Conservation (phyloP, 2,113 vertebrate species). For the Pachypanchax playfairii region DNA sequence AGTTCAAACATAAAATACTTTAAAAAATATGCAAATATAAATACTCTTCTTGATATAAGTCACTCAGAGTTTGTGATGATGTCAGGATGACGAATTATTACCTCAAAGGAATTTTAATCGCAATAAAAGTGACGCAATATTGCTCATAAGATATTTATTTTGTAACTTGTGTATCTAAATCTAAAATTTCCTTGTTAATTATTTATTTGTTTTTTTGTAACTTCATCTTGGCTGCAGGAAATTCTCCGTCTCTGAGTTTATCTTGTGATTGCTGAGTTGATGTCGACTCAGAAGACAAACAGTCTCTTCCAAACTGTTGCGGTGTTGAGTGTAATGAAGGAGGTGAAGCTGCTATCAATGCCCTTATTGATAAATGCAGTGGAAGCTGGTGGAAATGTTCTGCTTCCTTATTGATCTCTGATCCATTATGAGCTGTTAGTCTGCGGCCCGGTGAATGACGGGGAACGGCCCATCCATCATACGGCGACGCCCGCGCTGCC, state of each 20-base stretch:
- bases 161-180: too few relatives aligned
- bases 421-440: conserved; percentile 69
- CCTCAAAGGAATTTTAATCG: too few relatives aligned
- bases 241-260: conserved; percentile 9
- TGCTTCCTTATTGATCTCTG: conserved; percentile 66
- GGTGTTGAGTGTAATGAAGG: conserved; percentile 45
- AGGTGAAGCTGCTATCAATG: conserved; percentile 57
- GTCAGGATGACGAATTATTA: too few relatives aligned
- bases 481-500: conserved; percentile 28
- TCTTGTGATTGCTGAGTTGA: conserved; percentile 51
- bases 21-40: too few relatives aligned
- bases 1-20: too few relatives aligned
- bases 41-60: too few relatives aligned
- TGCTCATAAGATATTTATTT: background rate
- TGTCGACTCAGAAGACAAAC: conserved; percentile 34
- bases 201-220: background rate
- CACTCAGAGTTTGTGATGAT: too few relatives aligned
- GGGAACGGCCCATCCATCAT: conserved; percentile 60
- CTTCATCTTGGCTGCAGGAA: background rate
- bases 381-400: conserved; percentile 66
- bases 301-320: conserved; percentile 51
- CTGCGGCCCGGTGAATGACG: conserved; percentile 56
- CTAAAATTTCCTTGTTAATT: background rate
- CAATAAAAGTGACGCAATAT: too few relatives aligned
- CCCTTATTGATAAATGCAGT: conserved; percentile 61